Percentiles rank a stretch among this genome's conserved stretches.
Conservation (phyloP, 2,797 vertebrate genomes). For the Crenuchus spilurus region DNA sequence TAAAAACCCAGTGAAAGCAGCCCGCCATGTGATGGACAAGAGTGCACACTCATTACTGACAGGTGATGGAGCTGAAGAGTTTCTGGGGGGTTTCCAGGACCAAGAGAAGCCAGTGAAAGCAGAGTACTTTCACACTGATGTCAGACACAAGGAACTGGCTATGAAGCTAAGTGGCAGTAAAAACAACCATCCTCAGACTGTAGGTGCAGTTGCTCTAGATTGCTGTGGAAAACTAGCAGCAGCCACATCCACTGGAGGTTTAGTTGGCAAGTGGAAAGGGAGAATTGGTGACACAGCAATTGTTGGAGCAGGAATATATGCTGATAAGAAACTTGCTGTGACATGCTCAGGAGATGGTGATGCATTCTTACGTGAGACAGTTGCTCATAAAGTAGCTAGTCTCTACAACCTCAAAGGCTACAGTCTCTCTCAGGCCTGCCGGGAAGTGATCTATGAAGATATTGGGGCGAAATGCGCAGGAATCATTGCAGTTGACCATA, state of each 20-base stretch:
- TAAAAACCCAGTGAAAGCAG: constrained; percentile 74
- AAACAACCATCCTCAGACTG: constrained; percentile 80
- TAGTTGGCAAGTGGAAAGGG: constrained; percentile 79
- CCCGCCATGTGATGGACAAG: constrained; percentile 72
- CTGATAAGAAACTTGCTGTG: constrained; percentile 76
- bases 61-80: constrained; percentile 76
- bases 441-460: constrained; percentile 73
- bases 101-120: constrained; percentile 62
- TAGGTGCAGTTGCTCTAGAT: constrained; percentile 81
- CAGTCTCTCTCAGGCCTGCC: constrained; percentile 72
- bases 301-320: constrained; percentile 80
- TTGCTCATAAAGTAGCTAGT: constrained; percentile 79
- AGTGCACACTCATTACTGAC: constrained; percentile 69
- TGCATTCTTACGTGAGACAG: constrained; percentile 77
- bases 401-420: constrained; percentile 77
- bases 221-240: constrained; percentile 69
- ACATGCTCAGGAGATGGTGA: constrained; percentile 82
- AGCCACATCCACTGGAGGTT: constrained; percentile 79
- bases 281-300: constrained; percentile 81
- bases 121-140: constrained; percentile 79
- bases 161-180: constrained; percentile 59
- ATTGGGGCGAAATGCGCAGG: constrained; percentile 73
- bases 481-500: constrained; percentile 75
- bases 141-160: constrained; percentile 69
- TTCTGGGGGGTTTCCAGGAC: constrained; percentile 64